phyloP scores from a whole-genome alignment of 1,140 invertebrate species.

The Eupristina koningsbergeri region DNA sequence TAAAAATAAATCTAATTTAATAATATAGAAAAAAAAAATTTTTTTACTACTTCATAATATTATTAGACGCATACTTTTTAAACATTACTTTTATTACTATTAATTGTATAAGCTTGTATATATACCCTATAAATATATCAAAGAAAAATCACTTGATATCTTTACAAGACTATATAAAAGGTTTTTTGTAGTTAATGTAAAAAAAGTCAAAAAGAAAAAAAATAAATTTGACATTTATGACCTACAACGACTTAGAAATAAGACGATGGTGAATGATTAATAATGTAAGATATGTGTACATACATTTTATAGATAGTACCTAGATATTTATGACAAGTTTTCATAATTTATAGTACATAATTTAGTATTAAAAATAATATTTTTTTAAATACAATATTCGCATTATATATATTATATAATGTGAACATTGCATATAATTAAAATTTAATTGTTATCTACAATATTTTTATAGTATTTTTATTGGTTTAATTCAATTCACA shows the following conservation, averaged over 20 bases:
- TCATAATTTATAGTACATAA: slow-evolving; percentile 21
- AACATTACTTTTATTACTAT: slow-evolving; percentile 68
- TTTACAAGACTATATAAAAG: slow-evolving; percentile 58
- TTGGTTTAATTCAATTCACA: too few species aligned
- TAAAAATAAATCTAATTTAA: not conserved
- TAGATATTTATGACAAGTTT: slow-evolving; percentile 56
- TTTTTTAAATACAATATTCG: too few species aligned
- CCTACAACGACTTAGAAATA: slow-evolving; percentile 71
- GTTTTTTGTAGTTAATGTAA: slow-evolving; percentile 54
- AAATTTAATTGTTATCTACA: too few species aligned
- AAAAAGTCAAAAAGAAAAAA: slow-evolving; percentile 29
- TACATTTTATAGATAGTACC: slow-evolving; percentile 55
- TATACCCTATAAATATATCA: slow-evolving; percentile 66
- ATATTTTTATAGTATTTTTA: too few species aligned
- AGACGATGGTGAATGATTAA: slow-evolving; percentile 51
- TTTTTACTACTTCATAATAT: slow-evolving; percentile 60
- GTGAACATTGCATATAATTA: too few species aligned
- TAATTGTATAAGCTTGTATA: slow-evolving; percentile 71
- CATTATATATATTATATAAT: too few species aligned
- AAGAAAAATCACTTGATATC: slow-evolving; percentile 59
- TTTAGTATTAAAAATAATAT: slow-evolving; percentile 10
- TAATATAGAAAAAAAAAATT: slow-evolving; percentile 44
- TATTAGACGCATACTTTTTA: slow-evolving; percentile 65
- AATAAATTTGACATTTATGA: slow-evolving; percentile 57
- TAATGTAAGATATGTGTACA: slow-evolving; percentile 52